phyloP scores from a whole-genome alignment of 2,797 vertebrate genomes.

The Champsocephalus esox region DNA sequence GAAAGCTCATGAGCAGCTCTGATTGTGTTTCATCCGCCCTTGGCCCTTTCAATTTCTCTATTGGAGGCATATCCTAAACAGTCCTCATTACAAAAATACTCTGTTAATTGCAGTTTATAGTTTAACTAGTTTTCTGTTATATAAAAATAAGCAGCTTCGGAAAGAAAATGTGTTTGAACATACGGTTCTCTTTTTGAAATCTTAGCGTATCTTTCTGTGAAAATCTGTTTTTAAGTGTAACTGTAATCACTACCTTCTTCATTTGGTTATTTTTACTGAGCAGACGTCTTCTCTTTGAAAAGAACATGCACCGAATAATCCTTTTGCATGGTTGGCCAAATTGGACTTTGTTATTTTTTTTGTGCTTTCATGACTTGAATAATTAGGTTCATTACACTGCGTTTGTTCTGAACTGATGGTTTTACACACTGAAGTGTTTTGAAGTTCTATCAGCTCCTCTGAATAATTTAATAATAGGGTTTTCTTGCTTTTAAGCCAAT shows the following conservation, averaged over 20 bases:
- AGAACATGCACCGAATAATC: neutral
- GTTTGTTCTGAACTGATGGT: constrained; percentile 48
- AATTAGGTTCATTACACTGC: constrained; percentile 53
- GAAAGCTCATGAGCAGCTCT: neutral
- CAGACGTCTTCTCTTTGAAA: neutral
- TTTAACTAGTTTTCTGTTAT: neutral
- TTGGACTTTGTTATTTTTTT: constrained; percentile 29
- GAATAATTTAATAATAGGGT: constrained; percentile 58
- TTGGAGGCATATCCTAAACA: constrained; percentile 14
- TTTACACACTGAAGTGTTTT: constrained; percentile 46
- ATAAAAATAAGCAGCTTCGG: neutral
- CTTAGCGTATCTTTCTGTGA: neutral
- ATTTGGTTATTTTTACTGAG: neutral
- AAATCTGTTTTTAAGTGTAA: neutral
- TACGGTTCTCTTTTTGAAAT: neutral
- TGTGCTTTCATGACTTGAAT: constrained; percentile 48
- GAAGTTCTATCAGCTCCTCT: constrained; percentile 47
- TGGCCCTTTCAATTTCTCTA: constrained; percentile 6
- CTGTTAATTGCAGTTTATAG: too few species aligned
- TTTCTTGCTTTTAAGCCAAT: neutral
- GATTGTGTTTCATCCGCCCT: constrained; percentile 9
- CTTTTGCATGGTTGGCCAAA: neutral
- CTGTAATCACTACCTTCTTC: neutral
- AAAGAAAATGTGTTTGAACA: neutral
- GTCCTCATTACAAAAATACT: neutral